Evolutionary conservation across 1,140 invertebrate genomes (phyloP), one percentile per base, ranked within the genome.

Genomic region (Drosophila parabipectinata): DNA sequence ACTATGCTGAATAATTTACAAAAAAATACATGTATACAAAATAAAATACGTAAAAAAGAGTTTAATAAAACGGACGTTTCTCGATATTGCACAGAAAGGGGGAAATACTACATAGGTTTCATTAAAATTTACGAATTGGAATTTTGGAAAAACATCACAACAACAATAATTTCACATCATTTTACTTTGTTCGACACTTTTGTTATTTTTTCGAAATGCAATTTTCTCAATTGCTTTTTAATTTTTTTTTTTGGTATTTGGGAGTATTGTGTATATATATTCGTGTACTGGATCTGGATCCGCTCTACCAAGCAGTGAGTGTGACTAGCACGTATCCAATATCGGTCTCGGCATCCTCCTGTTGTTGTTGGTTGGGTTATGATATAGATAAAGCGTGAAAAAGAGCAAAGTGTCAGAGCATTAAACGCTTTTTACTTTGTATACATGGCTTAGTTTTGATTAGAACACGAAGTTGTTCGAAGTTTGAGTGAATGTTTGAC

Each of bases 321-420:
- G 93, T 92, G 75, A 92, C 93, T 72, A 94, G 92, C 80, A 94
- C 92, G 73, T 92, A 90, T 92, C 94, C 93, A 90, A 94, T 92
- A 51, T 93, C 92, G 87, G 92, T 92, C 84, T 92, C 62, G 32
- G 68, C 79, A 79, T 91, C 85, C 72, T 92, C 90, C 84, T 90
- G 81, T 87, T 75, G 69, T 63, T 72, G 66, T 62, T 37, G 64
- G 56, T 73, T 63, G 45, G 28, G 28, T 48, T 48, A 48, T 15
- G 56, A 63, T 54, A 71, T 56, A 75, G 59, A 68, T 58, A 48
- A 87, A 79, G 78, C 82, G 80, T 76, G 77, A 88, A 88, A 44
- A 59, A 87, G 71, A 90, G 78, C 69, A 80, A 52, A 85, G 68
- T 51, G 45, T 44, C 56, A 67, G 63, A 67, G 72, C 63, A 75